Conservation (phyloP, 2,797 vertebrate species). For the Chanos chanos region DNA sequence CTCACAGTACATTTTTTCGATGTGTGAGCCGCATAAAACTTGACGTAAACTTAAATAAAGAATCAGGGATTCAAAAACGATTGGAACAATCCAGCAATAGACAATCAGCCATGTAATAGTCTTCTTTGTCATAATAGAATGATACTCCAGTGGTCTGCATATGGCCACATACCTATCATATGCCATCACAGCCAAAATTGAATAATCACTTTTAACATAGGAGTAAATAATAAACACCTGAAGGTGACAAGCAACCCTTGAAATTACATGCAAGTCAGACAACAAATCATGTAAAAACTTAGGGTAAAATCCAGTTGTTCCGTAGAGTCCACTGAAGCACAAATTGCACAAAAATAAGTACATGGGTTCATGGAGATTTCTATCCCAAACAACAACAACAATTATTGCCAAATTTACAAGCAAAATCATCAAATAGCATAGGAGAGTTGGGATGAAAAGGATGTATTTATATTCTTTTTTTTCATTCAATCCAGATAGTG, state of each 20-base stretch:
- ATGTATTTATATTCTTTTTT: too few relatives aligned
- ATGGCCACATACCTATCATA: conserved; percentile 49
- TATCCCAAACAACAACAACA: conserved; percentile 14
- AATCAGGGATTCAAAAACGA: conserved; percentile 20
- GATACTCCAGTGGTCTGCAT: conserved; percentile 44
- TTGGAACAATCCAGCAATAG: conserved; percentile 50
- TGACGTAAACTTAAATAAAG: conserved; percentile 32
- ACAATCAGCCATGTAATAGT: conserved; percentile 48
- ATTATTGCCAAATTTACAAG: too few relatives aligned
- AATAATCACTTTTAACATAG: conserved; percentile 35
- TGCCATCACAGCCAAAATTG: conserved; percentile 48
- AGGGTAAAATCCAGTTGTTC: conserved; percentile 33
- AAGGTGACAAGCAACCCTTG: background rate
- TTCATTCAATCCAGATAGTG: too few relatives aligned
- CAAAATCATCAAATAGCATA: too few relatives aligned
- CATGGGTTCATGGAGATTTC: conserved; percentile 36
- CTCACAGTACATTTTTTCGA: conserved; percentile 59
- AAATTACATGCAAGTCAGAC: conserved; percentile 8
- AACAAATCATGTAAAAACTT: conserved; percentile 28
- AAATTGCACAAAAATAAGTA: conserved; percentile 37
- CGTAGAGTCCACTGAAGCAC: conserved; percentile 36
- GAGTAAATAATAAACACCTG: conserved; percentile 45
- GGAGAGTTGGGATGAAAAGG: too few relatives aligned
- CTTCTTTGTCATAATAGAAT: conserved; percentile 42
- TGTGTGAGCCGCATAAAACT: conserved; percentile 44